Evolutionary conservation across 2,888 invertebrate genomes (phyloP), one percentile per base, ranked within the genome.

Genomic region (Neoitamus cyanurus): DNA sequence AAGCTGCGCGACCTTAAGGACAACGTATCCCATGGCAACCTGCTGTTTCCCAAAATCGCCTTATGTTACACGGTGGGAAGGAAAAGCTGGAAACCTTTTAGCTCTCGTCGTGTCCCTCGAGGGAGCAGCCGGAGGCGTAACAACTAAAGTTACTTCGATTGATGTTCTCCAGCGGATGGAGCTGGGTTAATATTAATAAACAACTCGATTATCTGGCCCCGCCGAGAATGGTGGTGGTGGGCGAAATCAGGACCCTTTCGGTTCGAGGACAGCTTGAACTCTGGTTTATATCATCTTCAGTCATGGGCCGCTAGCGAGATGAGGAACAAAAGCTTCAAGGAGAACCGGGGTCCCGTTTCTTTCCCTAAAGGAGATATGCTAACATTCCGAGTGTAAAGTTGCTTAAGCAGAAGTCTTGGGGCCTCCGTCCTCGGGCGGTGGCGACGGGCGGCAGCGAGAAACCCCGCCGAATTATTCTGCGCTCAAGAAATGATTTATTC

Each of bases 101-200:
- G 58, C 58, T 58, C 58, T 58, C 15, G 25, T 15, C 15, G 58
- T 58, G 42, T 42, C 15, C 42, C 58, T 9, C 9, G 25, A 58
- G 25, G 58, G 20, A 20, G 9, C 15, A 25, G 58, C 58, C 20
- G 25, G 58, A 20, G 58, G 25, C 15, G 58, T 15, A 20, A 58
- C 58, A 58, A 58, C 58, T 58, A 58, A 58, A 58, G 58, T 58
- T 58, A 58, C 58, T 58, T 58, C 58, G 58, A 58, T 58, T 58
- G 58, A 58, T 58, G 58, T 58, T 58, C 58, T 25, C 58, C 25
- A 58, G 4, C 42, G 42, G 42, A 42, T 25, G 58, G 58, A 20
- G 9, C 58, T 25, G 20, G 58, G 58, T 58, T 58, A 58, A 58
- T 58, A 58, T 20, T 58, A 58, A 58, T 58, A 58, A 58, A 58